These are phyloP conservation scores for Prunella himalayana DNA, from an alignment of 2,113 vertebrate species.

Conservation along the genomic window DNA sequence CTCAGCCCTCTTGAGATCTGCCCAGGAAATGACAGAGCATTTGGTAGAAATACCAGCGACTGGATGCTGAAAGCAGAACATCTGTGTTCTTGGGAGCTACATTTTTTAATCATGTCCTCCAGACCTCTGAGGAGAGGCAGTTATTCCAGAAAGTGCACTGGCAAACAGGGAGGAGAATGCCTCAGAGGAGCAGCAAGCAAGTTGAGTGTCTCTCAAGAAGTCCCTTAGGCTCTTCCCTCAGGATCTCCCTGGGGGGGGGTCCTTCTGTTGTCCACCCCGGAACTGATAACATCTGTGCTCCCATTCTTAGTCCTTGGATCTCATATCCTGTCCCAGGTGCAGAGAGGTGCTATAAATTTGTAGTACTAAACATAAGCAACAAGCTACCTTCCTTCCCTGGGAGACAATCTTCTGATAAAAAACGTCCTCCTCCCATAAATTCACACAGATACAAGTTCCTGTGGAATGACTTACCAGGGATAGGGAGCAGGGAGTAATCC, in stretches of 20 bases:
- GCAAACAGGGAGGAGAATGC: neutral
- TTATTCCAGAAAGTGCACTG: neutral
- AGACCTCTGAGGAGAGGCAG: neutral
- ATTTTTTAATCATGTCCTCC: neutral
- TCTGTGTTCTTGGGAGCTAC: neutral
- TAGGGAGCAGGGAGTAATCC: neutral
- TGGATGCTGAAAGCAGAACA: neutral
- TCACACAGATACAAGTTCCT: neutral
- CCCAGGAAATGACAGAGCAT: neutral
- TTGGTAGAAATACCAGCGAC: neutral
- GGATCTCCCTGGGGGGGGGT: fast-evolving
- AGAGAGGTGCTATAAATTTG: neutral
- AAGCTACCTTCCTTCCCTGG: neutral
- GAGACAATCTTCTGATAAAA: neutral
- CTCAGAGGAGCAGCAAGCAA: neutral
- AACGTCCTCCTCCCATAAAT: neutral
- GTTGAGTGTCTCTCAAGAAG: neutral
- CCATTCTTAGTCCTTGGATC: neutral
- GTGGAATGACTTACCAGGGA: neutral
- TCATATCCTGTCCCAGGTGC: neutral
- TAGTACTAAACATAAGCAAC: neutral
- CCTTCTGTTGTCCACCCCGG: neutral
- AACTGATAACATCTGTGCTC: neutral
- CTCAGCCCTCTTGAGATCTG: neutral
- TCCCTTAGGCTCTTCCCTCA: neutral